These are phyloP conservation scores for Dryas iulia DNA, from an alignment of 1,140 invertebrate species.

Conservation along the genomic window DNA sequence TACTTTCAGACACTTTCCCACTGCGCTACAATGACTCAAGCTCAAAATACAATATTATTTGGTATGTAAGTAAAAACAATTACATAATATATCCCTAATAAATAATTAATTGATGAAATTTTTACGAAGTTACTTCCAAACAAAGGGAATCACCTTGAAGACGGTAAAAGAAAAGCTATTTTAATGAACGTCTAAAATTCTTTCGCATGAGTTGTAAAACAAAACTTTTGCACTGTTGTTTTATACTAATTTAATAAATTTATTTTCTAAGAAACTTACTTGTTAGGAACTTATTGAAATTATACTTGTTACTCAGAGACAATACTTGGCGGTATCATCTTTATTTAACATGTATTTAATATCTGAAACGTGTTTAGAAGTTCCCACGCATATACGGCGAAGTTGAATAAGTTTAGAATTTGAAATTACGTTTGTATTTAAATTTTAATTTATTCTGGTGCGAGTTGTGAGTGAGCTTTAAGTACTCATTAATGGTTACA, in stretches of 20 bases:
- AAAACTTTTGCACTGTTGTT: constrained; percentile 57
- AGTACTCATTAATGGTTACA: constrained; percentile 43
- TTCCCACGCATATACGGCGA: constrained; percentile 46
- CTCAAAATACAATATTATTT: too few species aligned
- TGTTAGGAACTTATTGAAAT: constrained; percentile 55
- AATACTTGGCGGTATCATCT: constrained; percentile 63
- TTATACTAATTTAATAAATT: constrained; percentile 69
- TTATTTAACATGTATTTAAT: constrained; percentile 76
- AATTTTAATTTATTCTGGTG: constrained; percentile 48
- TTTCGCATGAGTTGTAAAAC: constrained; percentile 49
- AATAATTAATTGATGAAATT: too few species aligned
- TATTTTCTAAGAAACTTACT: constrained; percentile 55
- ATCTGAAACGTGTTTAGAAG: constrained; percentile 63
- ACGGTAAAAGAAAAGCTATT: constrained; percentile 37
- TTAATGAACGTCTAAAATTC: constrained; percentile 50
- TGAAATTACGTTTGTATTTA: constrained; percentile 53
- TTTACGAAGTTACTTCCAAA: background rate
- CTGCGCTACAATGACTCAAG: too few species aligned
- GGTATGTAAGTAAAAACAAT: too few species aligned
- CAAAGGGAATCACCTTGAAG: constrained; percentile 10
- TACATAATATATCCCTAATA: too few species aligned
- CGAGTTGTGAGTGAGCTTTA: constrained; percentile 40
- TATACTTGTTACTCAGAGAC: constrained; percentile 63
- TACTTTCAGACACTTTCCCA: too few species aligned
- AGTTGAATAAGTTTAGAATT: constrained; percentile 59